Evolutionary conservation across 2,888 invertebrate species (phyloP), one percentile per base, ranked within the genome.

Genomic region (Drosophila atripex): DNA sequence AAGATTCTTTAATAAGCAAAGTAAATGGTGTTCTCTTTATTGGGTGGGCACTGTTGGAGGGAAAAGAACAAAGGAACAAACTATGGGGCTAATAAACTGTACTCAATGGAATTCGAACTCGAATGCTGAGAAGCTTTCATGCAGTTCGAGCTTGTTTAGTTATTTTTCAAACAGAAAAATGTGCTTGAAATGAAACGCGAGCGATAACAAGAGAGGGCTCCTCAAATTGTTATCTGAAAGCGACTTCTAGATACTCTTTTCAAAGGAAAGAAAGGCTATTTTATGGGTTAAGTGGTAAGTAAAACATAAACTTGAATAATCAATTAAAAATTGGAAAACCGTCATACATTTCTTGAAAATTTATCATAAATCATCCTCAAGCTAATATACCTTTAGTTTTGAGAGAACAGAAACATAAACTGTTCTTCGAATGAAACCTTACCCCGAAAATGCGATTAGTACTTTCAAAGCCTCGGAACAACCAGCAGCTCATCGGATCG

Each of bases 1-100:
- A 90, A 90, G 90, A 90, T 90, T 90, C 90, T 90, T 90, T 76
- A 88, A 82, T 80, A 80, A 83, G 83, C 83, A 79, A 66, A 58
- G 30, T 6, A 2, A 16, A n/a, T 21, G 53, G 38, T 63, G 46
- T 71, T 11, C 61, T 53, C 43, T 43, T 51, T 47, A 46, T 45
- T 8, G 21, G 59, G 69, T 53, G 16, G 35, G 68, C 28, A 64
- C 55, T 64, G 63, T 64, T 23, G 6, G 21, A 21, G 2, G 60
- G 30, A 41, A 18, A 18, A 25, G 11, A 55, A 5, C 28, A 38
- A 16, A n/a, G 25, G 11, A 25, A 21, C 14, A 12, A 18, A 7
- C 4, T 11, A 11, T 9, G 8, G 28, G 54, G n/a, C 21, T 21
- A 61, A 43, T 43, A 21, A 43, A 39, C 64, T 30, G 68, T 45